Evolutionary conservation across 1,140 invertebrate genomes (phyloP).

Genomic region (Anoplolepis gracilipes): DNA sequence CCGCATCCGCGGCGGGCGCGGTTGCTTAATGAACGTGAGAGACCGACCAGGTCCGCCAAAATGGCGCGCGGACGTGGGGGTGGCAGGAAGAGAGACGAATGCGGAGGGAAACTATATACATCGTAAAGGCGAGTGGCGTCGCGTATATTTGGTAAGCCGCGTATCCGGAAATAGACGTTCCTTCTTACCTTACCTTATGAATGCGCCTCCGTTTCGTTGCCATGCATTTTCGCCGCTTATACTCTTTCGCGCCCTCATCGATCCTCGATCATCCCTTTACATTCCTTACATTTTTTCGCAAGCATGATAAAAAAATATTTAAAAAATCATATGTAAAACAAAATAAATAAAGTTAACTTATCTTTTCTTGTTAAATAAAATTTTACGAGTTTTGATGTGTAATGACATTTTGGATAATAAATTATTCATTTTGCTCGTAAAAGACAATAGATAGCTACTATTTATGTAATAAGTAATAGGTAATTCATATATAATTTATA

Average conservation of each 20-base stretch:
- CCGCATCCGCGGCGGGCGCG: constrained; percentile 21
- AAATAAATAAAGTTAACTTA: background rate
- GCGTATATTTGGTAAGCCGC: constrained; percentile 75
- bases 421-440: background rate
- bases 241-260: constrained; percentile 30
- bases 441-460: background rate
- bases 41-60: constrained; percentile 61
- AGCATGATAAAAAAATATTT: background rate
- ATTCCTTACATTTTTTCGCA: background rate
- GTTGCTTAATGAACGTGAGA: constrained; percentile 67
- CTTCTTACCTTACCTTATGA: constrained; percentile 67
- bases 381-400: background rate
- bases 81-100: constrained; percentile 53
- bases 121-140: constrained; percentile 71
- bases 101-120: constrained; percentile 35
- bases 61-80: constrained; percentile 54
- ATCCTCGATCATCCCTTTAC: constrained; percentile 28
- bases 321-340: background rate
- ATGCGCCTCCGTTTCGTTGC: constrained; percentile 53
- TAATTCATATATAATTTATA: no score
- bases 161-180: constrained; percentile 72
- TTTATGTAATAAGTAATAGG: no score
- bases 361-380: background rate
- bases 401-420: background rate
- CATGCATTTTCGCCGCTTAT: constrained; percentile 29